phyloP scores from a whole-genome alignment of 2,113 vertebrate species.

The Bothrops jararaca region DNA sequence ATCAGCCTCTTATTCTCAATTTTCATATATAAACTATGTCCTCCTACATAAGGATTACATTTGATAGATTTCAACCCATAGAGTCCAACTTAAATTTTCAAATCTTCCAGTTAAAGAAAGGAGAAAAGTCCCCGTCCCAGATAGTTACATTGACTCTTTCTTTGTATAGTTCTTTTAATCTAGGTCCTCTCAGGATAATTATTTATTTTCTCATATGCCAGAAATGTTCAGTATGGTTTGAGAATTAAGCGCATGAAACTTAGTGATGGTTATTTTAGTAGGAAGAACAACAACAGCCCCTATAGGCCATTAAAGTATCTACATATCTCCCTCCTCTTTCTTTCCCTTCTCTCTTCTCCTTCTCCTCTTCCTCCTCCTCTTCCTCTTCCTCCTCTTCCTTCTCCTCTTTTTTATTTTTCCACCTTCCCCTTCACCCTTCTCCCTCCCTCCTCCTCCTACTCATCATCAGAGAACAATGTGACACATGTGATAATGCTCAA shows the following conservation, averaged over 20 bases:
- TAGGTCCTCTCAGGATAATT: background rate
- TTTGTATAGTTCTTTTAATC: background rate
- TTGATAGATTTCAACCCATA: background rate
- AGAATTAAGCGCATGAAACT: background rate
- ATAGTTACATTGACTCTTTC: background rate
- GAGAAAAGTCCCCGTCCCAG: background rate
- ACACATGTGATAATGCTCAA: background rate
- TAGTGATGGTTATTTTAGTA: background rate
- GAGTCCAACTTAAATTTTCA: background rate
- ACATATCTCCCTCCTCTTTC: no score
- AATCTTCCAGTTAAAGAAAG: background rate
- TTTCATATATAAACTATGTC: background rate
- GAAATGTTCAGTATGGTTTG: background rate
- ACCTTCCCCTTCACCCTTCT: no score
- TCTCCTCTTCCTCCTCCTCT: no score
- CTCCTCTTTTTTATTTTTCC: no score
- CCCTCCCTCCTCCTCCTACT: no score
- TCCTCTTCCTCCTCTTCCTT: no score
- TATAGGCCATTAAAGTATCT: background rate
- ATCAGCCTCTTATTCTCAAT: background rate
- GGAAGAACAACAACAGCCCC: background rate
- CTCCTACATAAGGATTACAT: background rate
- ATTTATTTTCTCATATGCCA: background rate
- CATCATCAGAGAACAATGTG: background rate
- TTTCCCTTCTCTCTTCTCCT: no score